These are phyloP conservation scores for Penaeus japonicus DNA, from an alignment of 1,140 invertebrate genomes.

Conservation along the genomic window DNA sequence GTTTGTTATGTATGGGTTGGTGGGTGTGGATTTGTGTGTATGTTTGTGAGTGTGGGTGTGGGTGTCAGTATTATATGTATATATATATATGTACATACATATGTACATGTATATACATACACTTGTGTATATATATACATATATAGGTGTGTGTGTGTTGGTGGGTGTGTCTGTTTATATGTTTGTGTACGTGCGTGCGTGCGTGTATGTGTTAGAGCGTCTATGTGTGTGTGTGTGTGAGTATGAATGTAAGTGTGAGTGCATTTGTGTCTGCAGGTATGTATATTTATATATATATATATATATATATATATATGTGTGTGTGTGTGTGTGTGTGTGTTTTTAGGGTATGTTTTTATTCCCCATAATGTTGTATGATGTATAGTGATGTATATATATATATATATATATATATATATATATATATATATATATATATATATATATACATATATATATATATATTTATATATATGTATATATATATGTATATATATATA, in stretches of 20 bases:
- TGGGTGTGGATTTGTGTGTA: too few relatives aligned
- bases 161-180: not conserved
- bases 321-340: not conserved
- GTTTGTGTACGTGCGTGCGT: not conserved
- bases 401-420: not conserved
- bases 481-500: too few relatives aligned
- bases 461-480: too few relatives aligned
- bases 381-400: too few relatives aligned
- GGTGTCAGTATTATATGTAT: too few relatives aligned
- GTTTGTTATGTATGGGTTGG: too few relatives aligned
- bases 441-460: not conserved
- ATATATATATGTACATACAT: not conserved
- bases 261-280: not conserved
- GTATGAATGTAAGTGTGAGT: not conserved
- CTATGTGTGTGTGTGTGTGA: not conserved
- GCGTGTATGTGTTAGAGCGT: not conserved
- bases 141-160: not conserved
- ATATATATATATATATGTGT: not conserved
- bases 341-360: too few relatives aligned
- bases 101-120: not conserved
- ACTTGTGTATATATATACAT: not conserved
- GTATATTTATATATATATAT: not conserved
- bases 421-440: not conserved
- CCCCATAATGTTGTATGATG: too few relatives aligned
- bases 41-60: too few relatives aligned